A percentile compares a stretch with the other conserved stretches of the same genome.
Conservation (phyloP, 2,113 vertebrate species). For the Bothrops jararaca region DNA sequence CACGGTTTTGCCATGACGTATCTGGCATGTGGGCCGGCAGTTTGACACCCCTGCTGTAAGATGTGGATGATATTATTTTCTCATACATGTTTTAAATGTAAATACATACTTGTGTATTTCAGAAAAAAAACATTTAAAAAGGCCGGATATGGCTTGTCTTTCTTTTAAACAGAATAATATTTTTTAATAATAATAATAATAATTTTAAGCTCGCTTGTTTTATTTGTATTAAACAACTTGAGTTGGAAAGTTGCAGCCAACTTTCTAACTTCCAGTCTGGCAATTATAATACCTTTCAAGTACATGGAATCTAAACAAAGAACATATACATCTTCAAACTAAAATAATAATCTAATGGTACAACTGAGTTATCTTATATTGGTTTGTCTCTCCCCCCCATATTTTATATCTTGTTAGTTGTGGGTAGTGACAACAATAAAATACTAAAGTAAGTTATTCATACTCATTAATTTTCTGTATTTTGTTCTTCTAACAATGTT, state of each 20-base stretch:
- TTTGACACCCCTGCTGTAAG: neutral
- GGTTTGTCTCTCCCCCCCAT: constrained; percentile 13
- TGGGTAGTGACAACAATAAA: constrained; percentile 66
- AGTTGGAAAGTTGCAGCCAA: neutral
- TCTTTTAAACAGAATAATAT: neutral
- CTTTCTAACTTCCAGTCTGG: constrained; percentile 4
- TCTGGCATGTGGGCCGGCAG: no score
- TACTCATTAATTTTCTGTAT: constrained; percentile 68
- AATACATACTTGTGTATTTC: neutral
- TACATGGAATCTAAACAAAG: constrained; percentile 60
- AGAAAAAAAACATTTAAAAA: neutral
- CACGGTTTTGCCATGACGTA: no score
- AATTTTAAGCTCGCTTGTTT: constrained; percentile 15
- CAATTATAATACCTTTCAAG: constrained; percentile 42
- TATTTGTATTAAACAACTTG: neutral
- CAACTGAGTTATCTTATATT: constrained; percentile 62
- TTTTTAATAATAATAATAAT: no score
- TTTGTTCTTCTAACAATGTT: constrained; percentile 73
- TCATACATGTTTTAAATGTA: neutral
- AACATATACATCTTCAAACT: constrained; percentile 56
- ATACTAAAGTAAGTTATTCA: constrained; percentile 67
- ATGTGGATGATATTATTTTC: neutral
- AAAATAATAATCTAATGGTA: constrained; percentile 65
- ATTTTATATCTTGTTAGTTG: constrained; percentile 55
- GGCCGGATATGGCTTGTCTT: neutral